Conservation (phyloP, 2,888 invertebrate genomes). For the Latrodectus hesperus region DNA sequence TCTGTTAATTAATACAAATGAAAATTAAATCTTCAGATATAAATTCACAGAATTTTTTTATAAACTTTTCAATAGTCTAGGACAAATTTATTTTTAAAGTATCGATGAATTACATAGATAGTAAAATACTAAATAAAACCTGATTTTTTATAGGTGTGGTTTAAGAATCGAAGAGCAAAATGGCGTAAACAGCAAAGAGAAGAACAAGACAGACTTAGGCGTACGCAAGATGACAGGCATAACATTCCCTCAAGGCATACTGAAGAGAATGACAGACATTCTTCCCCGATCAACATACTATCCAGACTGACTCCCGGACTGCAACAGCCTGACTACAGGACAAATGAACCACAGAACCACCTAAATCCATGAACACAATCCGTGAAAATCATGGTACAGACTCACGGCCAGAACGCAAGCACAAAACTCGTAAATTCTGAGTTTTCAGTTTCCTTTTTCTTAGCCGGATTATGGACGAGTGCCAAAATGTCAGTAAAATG, state of each 20-base stretch:
- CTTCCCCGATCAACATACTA: not conserved
- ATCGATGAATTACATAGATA: not conserved
- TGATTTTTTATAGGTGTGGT: constrained; percentile 88
- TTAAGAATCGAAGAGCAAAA: constrained; percentile 95
- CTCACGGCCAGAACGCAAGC: too few species aligned
- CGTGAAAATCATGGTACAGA: not conserved
- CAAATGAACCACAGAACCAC: not conserved
- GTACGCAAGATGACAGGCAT: constrained; percentile 23
- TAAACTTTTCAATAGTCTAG: too few species aligned
- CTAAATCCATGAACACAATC: not conserved
- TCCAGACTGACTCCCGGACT: not conserved
- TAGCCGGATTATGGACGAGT: too few species aligned
- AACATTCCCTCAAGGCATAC: not conserved
- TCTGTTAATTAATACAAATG: too few species aligned
- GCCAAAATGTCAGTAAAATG: too few species aligned
- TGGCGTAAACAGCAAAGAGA: constrained; percentile 96
- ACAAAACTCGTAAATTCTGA: too few species aligned
- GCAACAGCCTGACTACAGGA: constrained; percentile 11
- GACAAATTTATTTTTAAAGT: too few species aligned
- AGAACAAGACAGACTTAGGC: constrained; percentile 80
- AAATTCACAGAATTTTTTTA: too few species aligned
- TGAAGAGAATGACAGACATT: constrained; percentile 7
- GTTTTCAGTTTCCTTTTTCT: too few species aligned
- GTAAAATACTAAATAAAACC: constrained; percentile 21
- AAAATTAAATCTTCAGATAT: too few species aligned